Base-by-base conservation (phyloP, 2,888 invertebrate species). In the Eubasilissa splendida region DNA sequence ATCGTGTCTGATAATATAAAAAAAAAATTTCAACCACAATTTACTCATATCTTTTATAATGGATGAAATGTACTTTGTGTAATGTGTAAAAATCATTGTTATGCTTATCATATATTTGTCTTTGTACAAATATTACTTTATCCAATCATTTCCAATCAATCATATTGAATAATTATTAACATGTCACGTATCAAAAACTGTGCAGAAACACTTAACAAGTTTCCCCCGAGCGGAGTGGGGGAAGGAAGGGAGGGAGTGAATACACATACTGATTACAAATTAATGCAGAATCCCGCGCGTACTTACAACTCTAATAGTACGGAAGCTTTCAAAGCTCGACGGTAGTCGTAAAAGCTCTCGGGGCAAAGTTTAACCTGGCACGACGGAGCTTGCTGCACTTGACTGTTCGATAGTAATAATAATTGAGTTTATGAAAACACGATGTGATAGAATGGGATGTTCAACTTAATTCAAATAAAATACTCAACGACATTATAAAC, bases 221-320 rank as follows among this genome's bases (percentile, higher is more conserved):
- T 63, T 63, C 14, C 22, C 60, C 63, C 63, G 12, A 22, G 63
- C 22, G 22, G 22, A 22, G 22, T 22, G 22, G 22, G 9, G 63
- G 14, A 4, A 14, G 63, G 14, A 4, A 11, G 63, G 22, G 63
- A 22, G 8, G 11, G 42, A 8, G 66, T 50, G 54, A 71, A 71
- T 54, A 71, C 42, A 14, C n/a, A 12, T 31, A 31, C 54, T 71
- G 53, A 71, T 71, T 71, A 54, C 71, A 71, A 71, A 71, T 71
- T 71, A 71, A 52, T 10, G 33, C 54, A 71, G 53, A 71, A 71
- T 54, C 14, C 42, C 2, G 22, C 63, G 14, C 14, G 31, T 54
- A 33, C 71, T 56, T 53, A 14, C 71, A 71, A 31, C 33, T 66
- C 8, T 8, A 42, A 4, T 5, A 42, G 50, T n/a, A 7, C 50